A percentile compares a stretch with the other conserved stretches of the same genome.
phyloP scores from a whole-genome alignment of 1,140 invertebrate genomes.

The Scaptomyza montana region DNA sequence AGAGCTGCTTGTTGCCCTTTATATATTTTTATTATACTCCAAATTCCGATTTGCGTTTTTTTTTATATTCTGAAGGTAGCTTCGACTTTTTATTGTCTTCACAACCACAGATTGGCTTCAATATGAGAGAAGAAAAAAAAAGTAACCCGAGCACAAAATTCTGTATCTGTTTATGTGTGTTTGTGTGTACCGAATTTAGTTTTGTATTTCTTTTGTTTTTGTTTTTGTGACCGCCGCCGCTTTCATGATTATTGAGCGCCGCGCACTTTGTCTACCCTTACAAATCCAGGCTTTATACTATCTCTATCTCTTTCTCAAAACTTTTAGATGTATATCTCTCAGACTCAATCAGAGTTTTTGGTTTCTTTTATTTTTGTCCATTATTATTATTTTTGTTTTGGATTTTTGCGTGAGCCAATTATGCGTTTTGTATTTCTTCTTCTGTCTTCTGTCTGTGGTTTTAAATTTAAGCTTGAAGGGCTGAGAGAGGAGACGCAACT shows the following conservation, averaged over 20 bases:
- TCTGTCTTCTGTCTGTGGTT: conserved; percentile 48
- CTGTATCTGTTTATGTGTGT: conserved; percentile 14
- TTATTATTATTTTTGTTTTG: conserved; percentile 33
- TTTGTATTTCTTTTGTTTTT: conserved; percentile 26
- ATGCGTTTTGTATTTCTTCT: conserved; percentile 74
- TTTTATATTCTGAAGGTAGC: conserved; percentile 39
- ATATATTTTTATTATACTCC: conserved; percentile 48
- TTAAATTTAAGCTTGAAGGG: conserved; percentile 37
- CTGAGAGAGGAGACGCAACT: conserved; percentile 36
- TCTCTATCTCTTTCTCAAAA: conserved; percentile 72
- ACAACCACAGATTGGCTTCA: conserved; percentile 76
- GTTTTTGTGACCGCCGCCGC: conserved; percentile 39
- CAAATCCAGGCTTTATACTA: conserved; percentile 9
- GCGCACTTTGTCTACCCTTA: conserved; percentile 45
- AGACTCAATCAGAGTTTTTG: conserved; percentile 39
- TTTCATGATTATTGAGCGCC: conserved; percentile 76
- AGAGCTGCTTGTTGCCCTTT: conserved; percentile 17
- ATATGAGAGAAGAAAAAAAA: conserved; percentile 45
- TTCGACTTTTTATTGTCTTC: conserved; percentile 72
- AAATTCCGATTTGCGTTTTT: conserved; percentile 73
- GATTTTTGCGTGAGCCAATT: conserved; percentile 82
- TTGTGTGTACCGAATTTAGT: conserved; percentile 56
- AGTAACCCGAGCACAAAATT: conserved; percentile 27
- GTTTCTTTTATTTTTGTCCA: conserved; percentile 22
- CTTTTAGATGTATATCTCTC: conserved; percentile 55